Evolutionary conservation across 64 coral and sea anemone species (phyloP).

Genomic region (Cladopsammia gracilis): DNA sequence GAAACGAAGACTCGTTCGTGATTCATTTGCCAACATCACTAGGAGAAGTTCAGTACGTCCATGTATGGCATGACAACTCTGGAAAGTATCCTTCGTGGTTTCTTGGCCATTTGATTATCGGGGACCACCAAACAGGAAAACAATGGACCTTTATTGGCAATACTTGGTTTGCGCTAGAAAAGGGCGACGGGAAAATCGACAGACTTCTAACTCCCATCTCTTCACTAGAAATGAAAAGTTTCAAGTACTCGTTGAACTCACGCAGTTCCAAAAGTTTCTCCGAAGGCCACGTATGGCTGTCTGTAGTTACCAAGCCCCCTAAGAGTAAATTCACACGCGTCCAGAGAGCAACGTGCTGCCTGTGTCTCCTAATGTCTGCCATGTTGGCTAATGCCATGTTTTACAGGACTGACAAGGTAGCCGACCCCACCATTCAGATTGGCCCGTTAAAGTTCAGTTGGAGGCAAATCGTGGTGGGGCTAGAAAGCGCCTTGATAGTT

Average conservation of each 20-base stretch:
- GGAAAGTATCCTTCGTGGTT: constrained; percentile 65
- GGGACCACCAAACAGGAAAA: constrained; percentile 18
- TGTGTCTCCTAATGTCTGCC: constrained; percentile 33
- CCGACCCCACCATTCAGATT: constrained; percentile 58
- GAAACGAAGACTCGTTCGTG: constrained; percentile 58
- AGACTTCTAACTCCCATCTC: constrained; percentile 20
- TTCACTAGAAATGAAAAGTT: background rate
- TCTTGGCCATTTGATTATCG: constrained; percentile 3
- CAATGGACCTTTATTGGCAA: constrained; percentile 32
- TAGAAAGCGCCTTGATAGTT: constrained; percentile 54
- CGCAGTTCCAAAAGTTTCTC: constrained; percentile 8
- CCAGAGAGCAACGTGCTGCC: constrained; percentile 53
- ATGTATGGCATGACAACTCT: constrained; percentile 62
- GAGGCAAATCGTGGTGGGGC: constrained; percentile 71
- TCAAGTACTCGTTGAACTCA: constrained; percentile 10
- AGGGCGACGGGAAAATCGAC: constrained; percentile 46
- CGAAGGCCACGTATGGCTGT: constrained; percentile 65
- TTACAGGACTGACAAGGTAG: constrained; percentile 37
- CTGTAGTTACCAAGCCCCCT: constrained; percentile 56
- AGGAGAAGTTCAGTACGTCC: constrained; percentile 42
- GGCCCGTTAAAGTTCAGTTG: constrained; percentile 68
- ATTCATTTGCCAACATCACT: constrained; percentile 19
- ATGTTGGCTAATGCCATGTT: constrained; percentile 72
- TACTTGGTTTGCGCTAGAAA: constrained; percentile 55
- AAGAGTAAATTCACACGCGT: constrained; percentile 52